Evolutionary conservation across 2,888 invertebrate species (phyloP).

Genomic region (Pollenia angustigena): DNA sequence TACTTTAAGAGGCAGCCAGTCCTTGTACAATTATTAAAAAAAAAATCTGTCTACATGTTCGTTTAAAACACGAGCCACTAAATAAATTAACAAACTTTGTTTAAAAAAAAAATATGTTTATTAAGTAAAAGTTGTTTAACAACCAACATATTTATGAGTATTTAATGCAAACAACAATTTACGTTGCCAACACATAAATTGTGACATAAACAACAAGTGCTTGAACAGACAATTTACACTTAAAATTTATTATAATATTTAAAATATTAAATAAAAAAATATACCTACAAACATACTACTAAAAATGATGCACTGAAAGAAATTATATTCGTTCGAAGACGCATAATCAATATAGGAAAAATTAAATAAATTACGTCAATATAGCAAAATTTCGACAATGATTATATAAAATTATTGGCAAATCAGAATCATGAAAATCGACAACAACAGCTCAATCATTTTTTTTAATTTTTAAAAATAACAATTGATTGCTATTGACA

Average conservation of each 20-base stretch:
- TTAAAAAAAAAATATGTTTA: constrained; percentile 41
- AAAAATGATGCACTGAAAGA: constrained; percentile 10
- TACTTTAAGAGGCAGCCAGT: neutral
- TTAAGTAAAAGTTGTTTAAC: constrained; percentile 72
- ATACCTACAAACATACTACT: constrained; percentile 4
- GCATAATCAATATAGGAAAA: too few relatives aligned
- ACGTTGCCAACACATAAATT: constrained; percentile 66
- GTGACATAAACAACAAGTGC: constrained; percentile 67
- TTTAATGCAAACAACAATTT: constrained; percentile 68
- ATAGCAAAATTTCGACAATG: too few relatives aligned
- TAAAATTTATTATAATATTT: constrained; percentile 59
- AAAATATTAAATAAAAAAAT: constrained; percentile 30
- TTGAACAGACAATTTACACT: constrained; percentile 64
- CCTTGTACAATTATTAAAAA: neutral
- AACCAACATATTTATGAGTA: constrained; percentile 57
- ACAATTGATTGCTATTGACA: too few relatives aligned
- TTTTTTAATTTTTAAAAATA: too few relatives aligned
- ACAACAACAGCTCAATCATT: too few relatives aligned
- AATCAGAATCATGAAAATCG: too few relatives aligned
- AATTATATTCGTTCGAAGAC: neutral
- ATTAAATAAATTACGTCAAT: too few relatives aligned
- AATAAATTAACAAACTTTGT: constrained; percentile 38
- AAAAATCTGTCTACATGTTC: constrained; percentile 10
- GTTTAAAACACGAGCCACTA: constrained; percentile 52
- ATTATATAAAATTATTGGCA: too few relatives aligned